Evolutionary conservation across 2,113 vertebrate species (phyloP).

Genomic region (Apodemus sylvaticus): DNA sequence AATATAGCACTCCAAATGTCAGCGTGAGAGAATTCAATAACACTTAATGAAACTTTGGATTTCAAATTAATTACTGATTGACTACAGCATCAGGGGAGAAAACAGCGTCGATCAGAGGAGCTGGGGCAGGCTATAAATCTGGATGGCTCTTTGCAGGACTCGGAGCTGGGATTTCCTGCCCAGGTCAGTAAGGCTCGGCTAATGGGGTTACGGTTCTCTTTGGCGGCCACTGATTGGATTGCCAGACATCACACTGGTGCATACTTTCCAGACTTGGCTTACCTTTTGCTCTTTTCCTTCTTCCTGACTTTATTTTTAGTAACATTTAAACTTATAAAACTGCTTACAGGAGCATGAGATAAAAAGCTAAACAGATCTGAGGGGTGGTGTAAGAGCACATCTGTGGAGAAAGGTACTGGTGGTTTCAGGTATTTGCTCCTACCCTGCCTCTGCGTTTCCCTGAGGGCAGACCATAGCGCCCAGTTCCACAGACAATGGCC

Average conservation of each 20-base stretch:
- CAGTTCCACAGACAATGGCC: not conserved
- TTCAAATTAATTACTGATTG: conserved; percentile 79
- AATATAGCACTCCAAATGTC: conserved; percentile 76
- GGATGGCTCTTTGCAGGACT: not conserved
- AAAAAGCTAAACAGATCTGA: not conserved
- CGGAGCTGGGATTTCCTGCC: not conserved
- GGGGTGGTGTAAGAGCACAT: not conserved
- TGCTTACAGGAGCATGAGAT: not conserved
- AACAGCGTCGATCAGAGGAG: conserved; percentile 52
- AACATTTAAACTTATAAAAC: not conserved
- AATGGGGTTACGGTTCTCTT: not conserved
- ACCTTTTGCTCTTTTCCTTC: not conserved
- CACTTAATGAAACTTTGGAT: conserved; percentile 79
- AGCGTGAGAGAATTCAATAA: conserved; percentile 74
- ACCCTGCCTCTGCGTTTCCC: not conserved
- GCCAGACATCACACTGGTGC: not conserved
- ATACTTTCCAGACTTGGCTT: not conserved
- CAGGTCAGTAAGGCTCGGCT: not conserved
- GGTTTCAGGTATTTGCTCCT: not conserved
- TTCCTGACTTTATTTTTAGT: not conserved
- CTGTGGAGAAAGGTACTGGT: not conserved
- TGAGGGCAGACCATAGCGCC: no score
- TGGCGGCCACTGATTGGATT: not conserved
- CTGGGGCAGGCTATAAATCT: conserved; percentile 51
- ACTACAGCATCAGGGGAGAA: conserved; percentile 67